Evolutionary conservation across 2,888 invertebrate genomes (phyloP), one percentile per base, ranked within the genome.

Genomic region (Drosophila silvestris): DNA sequence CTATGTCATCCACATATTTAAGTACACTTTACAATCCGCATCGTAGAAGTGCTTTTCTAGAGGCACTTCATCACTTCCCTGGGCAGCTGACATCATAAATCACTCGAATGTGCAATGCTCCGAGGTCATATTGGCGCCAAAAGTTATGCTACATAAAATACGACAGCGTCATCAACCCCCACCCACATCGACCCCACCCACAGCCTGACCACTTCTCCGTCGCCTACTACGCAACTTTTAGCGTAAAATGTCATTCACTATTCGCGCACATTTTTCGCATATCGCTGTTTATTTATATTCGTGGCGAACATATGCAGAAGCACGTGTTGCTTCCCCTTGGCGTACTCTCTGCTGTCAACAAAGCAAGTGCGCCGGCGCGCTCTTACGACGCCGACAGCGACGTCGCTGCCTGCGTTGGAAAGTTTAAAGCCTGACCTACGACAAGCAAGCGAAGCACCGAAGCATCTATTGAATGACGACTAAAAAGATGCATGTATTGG

Each of bases 191-290:
- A 26, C 37, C 2, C 32, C 32, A 56, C n/a, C 28, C 19, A 2
- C 51, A 28, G 16, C 28, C 28, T 19, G 7, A 26, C 19, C 64
- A 37, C 10, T 35, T 41, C 22, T 32, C 37, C 30, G 22, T 12
- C 57, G 56, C 60, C 70, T 80, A 82, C 83, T 83, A 83, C 83
- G 78, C 76, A 78, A 68, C 71, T 83, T 78, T 70, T 70, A 77
- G 75, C 87, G 86, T 84, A 86, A 84, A 84, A 77, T 84, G 82
- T 71, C 89, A 89, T 85, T 82, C 82, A 86, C 64, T 53, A 72
- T 79, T 86, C 72, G 65, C 77, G 70, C 69, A 72, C 79, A 65
- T 47, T 53, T 41, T 68, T 19, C 16, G 37, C 57, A 57, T 62
- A 51, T 63, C 62, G 59, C 58, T 69, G 69, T 74, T 88, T 82